Conservation (phyloP, 2,113 vertebrate genomes). For the Heptranchias perlo region DNA sequence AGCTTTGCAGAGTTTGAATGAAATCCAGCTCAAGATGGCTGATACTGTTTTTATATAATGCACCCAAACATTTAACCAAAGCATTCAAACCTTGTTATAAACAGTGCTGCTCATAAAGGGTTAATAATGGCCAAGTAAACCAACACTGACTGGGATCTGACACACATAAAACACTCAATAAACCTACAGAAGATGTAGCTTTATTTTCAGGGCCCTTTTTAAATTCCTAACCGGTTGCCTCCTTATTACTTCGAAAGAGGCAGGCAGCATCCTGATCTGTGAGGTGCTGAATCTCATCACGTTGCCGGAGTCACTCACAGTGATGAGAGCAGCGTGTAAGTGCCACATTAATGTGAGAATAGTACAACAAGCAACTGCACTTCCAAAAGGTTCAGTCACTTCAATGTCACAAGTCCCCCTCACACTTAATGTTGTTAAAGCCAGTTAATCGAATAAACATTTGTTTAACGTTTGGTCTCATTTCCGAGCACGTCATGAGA, state of each 20-base stretch:
- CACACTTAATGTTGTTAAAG: constrained; percentile 46
- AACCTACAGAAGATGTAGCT: neutral
- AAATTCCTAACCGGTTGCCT: neutral
- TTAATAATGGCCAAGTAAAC: neutral
- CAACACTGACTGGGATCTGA: neutral
- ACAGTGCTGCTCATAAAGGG: neutral
- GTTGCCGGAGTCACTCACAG: neutral
- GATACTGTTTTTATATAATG: neutral
- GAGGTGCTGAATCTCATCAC: neutral
- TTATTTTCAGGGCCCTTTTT: neutral
- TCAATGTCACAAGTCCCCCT: constrained; percentile 46
- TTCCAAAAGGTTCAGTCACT: constrained; percentile 41
- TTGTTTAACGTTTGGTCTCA: constrained; percentile 52
- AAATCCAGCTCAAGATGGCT: neutral
- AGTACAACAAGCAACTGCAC: neutral
- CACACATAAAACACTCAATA: neutral
- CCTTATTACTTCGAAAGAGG: neutral
- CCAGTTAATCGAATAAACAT: constrained; percentile 53
- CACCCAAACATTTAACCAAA: neutral
- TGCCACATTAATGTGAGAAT: constrained; percentile 23
- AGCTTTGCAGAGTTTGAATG: neutral
- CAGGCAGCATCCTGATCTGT: neutral
- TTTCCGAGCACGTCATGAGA: constrained; percentile 48
- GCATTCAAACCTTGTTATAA: neutral
- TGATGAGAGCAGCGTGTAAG: constrained; percentile 31